Percentiles rank a stretch among this genome's conserved stretches.
phyloP scores from a whole-genome alignment of 2,797 vertebrate species.

The Poliocrania exsul region DNA sequence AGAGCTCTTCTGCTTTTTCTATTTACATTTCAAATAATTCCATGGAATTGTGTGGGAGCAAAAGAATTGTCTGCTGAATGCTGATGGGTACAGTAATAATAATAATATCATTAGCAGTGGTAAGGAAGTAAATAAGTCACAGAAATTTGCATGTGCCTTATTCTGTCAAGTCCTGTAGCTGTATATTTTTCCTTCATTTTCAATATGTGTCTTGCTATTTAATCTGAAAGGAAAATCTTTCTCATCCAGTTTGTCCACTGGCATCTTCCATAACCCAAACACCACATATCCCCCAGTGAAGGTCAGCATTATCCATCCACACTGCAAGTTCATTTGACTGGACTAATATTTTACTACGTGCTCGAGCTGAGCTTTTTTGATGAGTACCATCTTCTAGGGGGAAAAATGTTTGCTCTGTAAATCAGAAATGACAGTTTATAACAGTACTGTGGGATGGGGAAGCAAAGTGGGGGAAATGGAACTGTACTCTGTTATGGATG shows the following conservation, averaged over 20 bases:
- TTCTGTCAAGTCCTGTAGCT: background rate
- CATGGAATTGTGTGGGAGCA: background rate
- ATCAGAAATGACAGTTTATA: background rate
- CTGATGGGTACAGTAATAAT: background rate
- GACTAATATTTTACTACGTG: background rate
- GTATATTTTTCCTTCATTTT: background rate
- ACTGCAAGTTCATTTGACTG: background rate
- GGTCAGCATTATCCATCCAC: background rate
- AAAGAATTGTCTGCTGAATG: slow-evolving; percentile 9
- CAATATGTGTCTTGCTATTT: background rate
- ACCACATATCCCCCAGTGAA: background rate
- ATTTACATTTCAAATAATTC: slow-evolving; percentile 38
- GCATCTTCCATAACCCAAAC: background rate
- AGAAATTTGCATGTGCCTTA: background rate
- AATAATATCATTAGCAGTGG: background rate
- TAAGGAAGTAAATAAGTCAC: background rate
- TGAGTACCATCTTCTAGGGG: background rate
- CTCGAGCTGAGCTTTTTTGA: background rate
- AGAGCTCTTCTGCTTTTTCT: slow-evolving; percentile 8
- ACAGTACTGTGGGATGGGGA: background rate
- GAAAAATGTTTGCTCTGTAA: background rate
- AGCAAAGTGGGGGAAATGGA: background rate
- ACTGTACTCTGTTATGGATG: background rate
- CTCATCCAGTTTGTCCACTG: background rate
- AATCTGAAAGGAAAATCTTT: background rate